Evolutionary conservation across 2,888 invertebrate genomes (phyloP).

Genomic region (Neoitamus cyanurus): DNA sequence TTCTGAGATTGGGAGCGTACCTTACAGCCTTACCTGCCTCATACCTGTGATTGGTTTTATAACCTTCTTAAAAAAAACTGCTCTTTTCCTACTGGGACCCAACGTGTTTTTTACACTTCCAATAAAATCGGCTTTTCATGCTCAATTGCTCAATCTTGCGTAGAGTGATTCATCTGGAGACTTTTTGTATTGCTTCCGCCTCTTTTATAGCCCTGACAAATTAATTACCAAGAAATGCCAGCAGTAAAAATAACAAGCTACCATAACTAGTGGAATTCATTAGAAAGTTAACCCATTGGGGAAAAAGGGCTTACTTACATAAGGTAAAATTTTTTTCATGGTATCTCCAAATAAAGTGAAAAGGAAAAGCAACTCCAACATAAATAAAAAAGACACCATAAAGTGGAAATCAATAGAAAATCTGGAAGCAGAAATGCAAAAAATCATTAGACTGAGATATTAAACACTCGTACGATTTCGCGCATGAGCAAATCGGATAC

Average conservation of each 20-base stretch:
- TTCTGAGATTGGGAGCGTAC: no score
- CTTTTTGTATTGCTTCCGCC: not conserved
- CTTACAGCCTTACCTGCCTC: no score
- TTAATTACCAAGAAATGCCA: not conserved
- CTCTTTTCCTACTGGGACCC: not conserved
- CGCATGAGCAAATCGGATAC: no score
- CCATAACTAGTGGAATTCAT: not conserved
- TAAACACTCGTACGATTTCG: no score
- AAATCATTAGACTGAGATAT: no score
- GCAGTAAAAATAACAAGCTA: not conserved
- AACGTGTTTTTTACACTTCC: not conserved
- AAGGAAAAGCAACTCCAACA: no score
- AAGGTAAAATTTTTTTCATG: no score
- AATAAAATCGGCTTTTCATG: not conserved
- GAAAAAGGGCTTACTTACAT: no score
- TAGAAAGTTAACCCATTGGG: not conserved
- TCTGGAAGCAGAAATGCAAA: no score
- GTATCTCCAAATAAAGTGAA: no score
- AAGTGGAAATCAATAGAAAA: no score
- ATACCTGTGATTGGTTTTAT: not conserved
- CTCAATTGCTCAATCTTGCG: not conserved
- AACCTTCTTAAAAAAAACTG: not conserved
- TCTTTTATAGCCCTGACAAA: not conserved
- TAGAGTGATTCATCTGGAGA: not conserved
- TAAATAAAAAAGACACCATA: no score